Evolutionary conservation across 92 coral and sea anemone genomes (phyloP).

Genomic region (Porites divaricata): DNA sequence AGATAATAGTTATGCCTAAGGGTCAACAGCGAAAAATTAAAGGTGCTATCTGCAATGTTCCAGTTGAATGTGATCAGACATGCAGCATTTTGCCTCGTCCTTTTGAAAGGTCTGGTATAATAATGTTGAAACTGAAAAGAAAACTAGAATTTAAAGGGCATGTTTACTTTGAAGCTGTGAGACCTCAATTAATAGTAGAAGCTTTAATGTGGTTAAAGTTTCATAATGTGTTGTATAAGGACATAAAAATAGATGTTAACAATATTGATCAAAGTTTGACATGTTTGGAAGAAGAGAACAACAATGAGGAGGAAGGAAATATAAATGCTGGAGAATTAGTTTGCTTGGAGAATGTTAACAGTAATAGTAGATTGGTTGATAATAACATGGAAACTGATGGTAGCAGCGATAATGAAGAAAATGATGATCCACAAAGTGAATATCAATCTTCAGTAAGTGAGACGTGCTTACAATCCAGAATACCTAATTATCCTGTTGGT

Average conservation of each 20-base stretch:
- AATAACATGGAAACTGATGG: not conserved
- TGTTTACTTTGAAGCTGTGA: constrained; percentile 74
- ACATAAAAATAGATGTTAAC: too few relatives aligned
- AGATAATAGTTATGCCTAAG: constrained; percentile 70
- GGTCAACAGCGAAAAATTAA: constrained; percentile 74
- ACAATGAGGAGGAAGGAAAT: constrained; percentile 4
- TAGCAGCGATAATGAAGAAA: constrained; percentile 56
- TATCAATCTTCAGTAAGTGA: constrained; percentile 51
- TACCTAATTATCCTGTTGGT: constrained; percentile 62
- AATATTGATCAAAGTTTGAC: constrained; percentile 31
- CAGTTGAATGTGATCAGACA: constrained; percentile 77
- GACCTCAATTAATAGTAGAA: constrained; percentile 51
- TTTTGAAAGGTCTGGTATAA: constrained; percentile 76
- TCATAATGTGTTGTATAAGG: constrained; percentile 47
- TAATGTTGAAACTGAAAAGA: constrained; percentile 67
- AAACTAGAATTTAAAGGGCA: constrained; percentile 75
- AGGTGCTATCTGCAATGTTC: constrained; percentile 79
- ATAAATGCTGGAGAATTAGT: not conserved
- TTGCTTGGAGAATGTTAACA: too few relatives aligned
- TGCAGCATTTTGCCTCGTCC: constrained; percentile 65
- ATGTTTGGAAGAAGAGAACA: not conserved
- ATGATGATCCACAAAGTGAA: constrained; percentile 60
- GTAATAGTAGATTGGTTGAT: too few relatives aligned
- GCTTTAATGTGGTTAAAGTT: constrained; percentile 58
- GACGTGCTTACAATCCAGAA: constrained; percentile 64